A percentile compares a stretch with the other conserved stretches of the same genome.
Evolutionary conservation across 2,797 vertebrate species (phyloP).

Genomic region (Anguilla anguilla): DNA sequence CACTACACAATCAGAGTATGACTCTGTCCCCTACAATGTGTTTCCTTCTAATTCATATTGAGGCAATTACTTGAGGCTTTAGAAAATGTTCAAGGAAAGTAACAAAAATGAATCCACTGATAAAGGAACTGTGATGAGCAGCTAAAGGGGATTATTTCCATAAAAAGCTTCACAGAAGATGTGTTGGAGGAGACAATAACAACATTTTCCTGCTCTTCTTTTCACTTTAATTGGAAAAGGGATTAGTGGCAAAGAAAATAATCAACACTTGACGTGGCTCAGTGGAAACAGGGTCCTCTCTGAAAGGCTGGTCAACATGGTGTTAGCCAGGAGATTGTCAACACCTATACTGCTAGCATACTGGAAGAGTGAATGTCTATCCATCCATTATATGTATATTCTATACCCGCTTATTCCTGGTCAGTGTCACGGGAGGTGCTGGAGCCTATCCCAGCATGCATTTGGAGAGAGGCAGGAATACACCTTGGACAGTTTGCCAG

Average conservation of each 20-base stretch:
- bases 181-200: conserved; percentile 18
- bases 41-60: conserved; percentile 26
- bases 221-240: conserved; percentile 37
- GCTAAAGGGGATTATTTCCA: conserved; percentile 32
- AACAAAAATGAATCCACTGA: conserved; percentile 25
- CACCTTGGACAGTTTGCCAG: no score
- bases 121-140: conserved; percentile 25
- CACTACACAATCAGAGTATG: neutral
- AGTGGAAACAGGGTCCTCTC: neutral
- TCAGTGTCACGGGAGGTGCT: no score
- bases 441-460: no score
- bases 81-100: conserved; percentile 26
- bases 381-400: no score
- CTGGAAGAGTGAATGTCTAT: neutral
- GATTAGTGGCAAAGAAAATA: conserved; percentile 26
- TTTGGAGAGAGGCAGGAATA: no score
- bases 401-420: no score
- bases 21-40: conserved; percentile 8
- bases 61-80: conserved; percentile 34
- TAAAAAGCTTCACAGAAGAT: conserved; percentile 32
- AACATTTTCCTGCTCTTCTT: conserved; percentile 14
- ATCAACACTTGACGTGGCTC: conserved; percentile 25
- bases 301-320: conserved; percentile 10
- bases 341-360: neutral
- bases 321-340: neutral